These are phyloP conservation scores for Melieria picta DNA, from an alignment of 2,888 invertebrate genomes.

Conservation along the genomic window DNA sequence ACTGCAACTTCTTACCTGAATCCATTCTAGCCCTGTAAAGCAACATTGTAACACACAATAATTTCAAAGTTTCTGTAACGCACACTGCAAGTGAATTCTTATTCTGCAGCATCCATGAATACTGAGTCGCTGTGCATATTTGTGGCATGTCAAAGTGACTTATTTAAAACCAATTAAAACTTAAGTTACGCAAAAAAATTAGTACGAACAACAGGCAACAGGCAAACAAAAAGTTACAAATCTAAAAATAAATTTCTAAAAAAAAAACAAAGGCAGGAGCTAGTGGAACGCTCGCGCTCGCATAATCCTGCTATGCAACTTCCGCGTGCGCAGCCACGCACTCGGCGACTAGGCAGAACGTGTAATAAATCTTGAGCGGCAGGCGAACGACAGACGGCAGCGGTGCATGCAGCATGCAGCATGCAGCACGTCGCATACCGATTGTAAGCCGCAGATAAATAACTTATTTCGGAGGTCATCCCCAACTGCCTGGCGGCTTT, in stretches of 20 bases:
- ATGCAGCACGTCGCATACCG: conserved; percentile 40
- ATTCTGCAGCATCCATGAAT: no score
- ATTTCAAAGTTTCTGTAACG: no score
- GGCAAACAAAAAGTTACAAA: conserved; percentile 13
- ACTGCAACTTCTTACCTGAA: no score
- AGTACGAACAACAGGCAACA: conserved; percentile 12
- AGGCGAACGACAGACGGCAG: not conserved
- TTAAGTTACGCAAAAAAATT: conserved; percentile 36
- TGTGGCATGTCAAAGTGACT: conserved; percentile 25
- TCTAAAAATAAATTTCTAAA: not conserved
- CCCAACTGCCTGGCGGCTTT: conserved; percentile 31
- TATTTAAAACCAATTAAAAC: conserved; percentile 44
- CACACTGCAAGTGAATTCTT: no score
- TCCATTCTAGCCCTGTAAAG: no score
- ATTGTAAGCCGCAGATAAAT: conserved; percentile 46
- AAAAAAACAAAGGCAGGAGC: not conserved
- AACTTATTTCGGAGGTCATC: conserved; percentile 47
- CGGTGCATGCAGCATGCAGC: conserved; percentile 14
- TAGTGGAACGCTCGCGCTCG: not conserved
- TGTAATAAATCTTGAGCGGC: conserved; percentile 39
- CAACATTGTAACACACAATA: no score
- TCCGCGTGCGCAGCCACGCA: not conserved
- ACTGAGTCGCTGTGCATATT: no score
- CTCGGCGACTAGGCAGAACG: conserved; percentile 15
- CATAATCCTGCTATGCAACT: no score